phyloP scores from a whole-genome alignment of 2,888 invertebrate genomes.

The Erebia epiphron region DNA sequence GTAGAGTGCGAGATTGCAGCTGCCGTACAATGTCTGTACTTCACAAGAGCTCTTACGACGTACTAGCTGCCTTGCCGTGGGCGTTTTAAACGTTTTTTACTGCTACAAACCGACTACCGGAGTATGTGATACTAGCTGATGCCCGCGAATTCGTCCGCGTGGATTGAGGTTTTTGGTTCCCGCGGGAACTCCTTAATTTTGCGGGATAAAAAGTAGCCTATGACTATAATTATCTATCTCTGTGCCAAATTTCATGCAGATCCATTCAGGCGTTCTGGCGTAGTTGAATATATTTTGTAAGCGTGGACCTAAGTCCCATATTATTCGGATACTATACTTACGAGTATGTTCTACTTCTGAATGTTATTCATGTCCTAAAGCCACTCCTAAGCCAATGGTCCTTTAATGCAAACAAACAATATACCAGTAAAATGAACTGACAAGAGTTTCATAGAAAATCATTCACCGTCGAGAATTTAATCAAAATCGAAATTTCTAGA shows the following conservation, averaged over 20 bases:
- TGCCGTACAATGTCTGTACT: background rate
- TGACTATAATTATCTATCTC: too few species aligned
- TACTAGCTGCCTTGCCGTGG: background rate
- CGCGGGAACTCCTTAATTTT: too few species aligned
- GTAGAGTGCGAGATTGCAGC: background rate
- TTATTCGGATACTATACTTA: too few species aligned
- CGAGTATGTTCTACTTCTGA: too few species aligned
- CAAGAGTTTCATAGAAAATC: slow-evolving; percentile 1
- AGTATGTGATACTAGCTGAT: background rate
- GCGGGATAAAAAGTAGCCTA: too few species aligned
- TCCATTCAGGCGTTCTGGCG: too few species aligned
- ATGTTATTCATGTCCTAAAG: background rate
- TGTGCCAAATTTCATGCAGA: too few species aligned
- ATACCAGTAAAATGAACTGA: background rate
- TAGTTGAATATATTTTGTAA: too few species aligned
- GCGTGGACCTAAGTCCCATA: too few species aligned
- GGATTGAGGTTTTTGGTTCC: too few species aligned
- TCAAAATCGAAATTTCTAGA: slow-evolving; percentile 14
- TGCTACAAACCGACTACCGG: background rate
- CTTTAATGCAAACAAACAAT: background rate
- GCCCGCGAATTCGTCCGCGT: too few species aligned
- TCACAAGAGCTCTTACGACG: background rate
- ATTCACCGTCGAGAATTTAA: slow-evolving; percentile 7
- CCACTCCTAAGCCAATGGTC: background rate
- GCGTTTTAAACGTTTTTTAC: slow-evolving; percentile 8